A percentile compares a stretch with the other conserved stretches of the same genome.
These are phyloP conservation scores for Subacronicta megacephala DNA, from an alignment of 2,888 invertebrate species.

Conservation along the genomic window DNA sequence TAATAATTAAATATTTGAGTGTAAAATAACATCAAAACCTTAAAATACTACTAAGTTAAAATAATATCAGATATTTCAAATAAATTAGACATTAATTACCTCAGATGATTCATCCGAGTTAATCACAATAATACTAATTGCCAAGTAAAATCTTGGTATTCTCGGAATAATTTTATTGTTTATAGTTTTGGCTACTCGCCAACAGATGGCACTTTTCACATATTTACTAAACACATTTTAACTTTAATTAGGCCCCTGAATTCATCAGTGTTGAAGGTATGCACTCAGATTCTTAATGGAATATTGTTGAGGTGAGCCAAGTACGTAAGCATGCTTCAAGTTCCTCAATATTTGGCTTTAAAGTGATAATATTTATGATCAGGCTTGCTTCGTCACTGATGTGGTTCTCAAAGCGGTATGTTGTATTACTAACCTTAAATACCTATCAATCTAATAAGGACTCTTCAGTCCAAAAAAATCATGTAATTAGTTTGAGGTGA, in stretches of 20 bases:
- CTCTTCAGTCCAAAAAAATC: too few relatives aligned
- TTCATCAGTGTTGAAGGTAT: slow-evolving; percentile 70
- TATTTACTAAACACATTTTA: slow-evolving; percentile 13
- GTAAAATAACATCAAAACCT: too few relatives aligned
- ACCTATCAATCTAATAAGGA: too few relatives aligned
- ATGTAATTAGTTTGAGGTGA: too few relatives aligned
- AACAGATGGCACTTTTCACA: slow-evolving; percentile 19
- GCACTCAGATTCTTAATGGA: slow-evolving; percentile 73
- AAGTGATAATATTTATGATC: slow-evolving; percentile 43
- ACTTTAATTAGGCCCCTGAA: slow-evolving; percentile 66
- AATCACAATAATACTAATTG: too few relatives aligned
- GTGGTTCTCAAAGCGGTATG: neutral
- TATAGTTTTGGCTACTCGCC: neutral
- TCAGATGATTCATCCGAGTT: too few relatives aligned
- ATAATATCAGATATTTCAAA: too few relatives aligned
- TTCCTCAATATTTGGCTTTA: slow-evolving; percentile 9
- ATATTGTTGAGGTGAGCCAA: slow-evolving; percentile 76
- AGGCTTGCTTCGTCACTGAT: slow-evolving; percentile 58
- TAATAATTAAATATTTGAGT: too few relatives aligned
- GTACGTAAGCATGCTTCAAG: slow-evolving; percentile 23
- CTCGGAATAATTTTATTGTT: neutral
- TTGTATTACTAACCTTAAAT: neutral
- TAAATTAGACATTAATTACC: too few relatives aligned
- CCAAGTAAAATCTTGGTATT: too few relatives aligned
- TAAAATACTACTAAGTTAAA: too few relatives aligned